Percentiles rank a stretch among this genome's conserved stretches.
These are phyloP conservation scores for Streptopelia turtur DNA, from an alignment of 2,797 vertebrate genomes.

Conservation along the genomic window DNA sequence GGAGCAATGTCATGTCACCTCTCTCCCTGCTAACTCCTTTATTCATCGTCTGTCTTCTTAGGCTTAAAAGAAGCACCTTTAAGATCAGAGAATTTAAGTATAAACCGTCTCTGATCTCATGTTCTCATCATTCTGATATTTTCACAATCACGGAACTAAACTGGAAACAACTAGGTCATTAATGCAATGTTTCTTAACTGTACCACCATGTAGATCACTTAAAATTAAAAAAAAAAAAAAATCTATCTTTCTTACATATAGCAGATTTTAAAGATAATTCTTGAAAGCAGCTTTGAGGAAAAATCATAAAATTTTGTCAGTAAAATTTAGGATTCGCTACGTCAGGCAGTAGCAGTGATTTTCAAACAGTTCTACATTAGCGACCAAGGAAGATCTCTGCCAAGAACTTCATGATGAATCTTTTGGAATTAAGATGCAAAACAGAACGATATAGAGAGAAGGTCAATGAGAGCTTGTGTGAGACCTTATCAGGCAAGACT, in stretches of 20 bases:
- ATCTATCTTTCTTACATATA: neutral
- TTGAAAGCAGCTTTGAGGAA: neutral
- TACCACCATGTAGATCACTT: neutral
- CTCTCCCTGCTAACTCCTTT: neutral
- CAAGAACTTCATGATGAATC: neutral
- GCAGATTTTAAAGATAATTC: neutral
- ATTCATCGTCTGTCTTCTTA: neutral
- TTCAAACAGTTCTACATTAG: neutral
- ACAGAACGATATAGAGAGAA: neutral
- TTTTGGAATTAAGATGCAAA: slow-evolving; percentile 9
- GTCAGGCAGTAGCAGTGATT: neutral
- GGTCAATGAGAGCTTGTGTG: slow-evolving; percentile 1
- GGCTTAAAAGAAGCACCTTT: slow-evolving; percentile 1
- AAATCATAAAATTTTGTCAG: neutral
- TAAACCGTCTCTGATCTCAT: neutral
- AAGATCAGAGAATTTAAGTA: neutral
- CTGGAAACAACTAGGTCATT: neutral
- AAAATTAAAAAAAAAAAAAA: too few species aligned
- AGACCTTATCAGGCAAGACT: slow-evolving; percentile 24
- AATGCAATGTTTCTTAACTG: neutral
- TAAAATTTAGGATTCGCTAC: neutral
- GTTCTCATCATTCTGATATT: neutral
- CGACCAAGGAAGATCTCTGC: neutral
- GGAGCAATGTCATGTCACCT: neutral
- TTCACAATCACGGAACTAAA: neutral